Evolutionary conservation across 2,797 vertebrate genomes (phyloP).

Genomic region (Rhynchonycteris naso): DNA sequence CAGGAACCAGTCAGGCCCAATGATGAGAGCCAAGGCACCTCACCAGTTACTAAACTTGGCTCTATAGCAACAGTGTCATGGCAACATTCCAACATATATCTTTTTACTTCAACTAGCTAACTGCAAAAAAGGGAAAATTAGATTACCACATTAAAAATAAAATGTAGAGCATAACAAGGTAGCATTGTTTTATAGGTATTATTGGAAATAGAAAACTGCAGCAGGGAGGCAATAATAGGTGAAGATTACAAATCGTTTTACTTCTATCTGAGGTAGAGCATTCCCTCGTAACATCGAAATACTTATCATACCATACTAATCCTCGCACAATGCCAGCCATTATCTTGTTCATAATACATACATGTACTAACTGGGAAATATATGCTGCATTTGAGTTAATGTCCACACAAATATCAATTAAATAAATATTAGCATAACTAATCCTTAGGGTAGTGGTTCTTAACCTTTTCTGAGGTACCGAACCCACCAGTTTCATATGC

Average conservation of each 20-base stretch:
- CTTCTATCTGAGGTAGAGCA: background rate
- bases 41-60: constrained; percentile 42
- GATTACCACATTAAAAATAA: constrained; percentile 33
- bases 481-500: no score
- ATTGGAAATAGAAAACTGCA: constrained; percentile 71
- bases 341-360: background rate
- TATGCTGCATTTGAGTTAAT: background rate
- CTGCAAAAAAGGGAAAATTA: constrained; percentile 56
- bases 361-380: background rate
- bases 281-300: constrained; percentile 43
- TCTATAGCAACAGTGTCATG: constrained; percentile 8
- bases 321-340: background rate
- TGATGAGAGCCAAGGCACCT: constrained; percentile 2
- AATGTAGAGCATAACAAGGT: background rate
- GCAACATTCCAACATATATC: constrained; percentile 53
- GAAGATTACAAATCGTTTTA: background rate
- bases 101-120: constrained; percentile 57
- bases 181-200: constrained; percentile 26
- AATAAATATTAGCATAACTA: constrained; percentile 8
- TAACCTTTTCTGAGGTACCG: no score
- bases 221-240: constrained; percentile 18
- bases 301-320: background rate
- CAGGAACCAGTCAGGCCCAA: background rate
- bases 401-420: constrained; percentile 36
- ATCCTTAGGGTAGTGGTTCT: background rate